phyloP scores from a whole-genome alignment of 2,797 vertebrate species.

The Margarornis squamiger region DNA sequence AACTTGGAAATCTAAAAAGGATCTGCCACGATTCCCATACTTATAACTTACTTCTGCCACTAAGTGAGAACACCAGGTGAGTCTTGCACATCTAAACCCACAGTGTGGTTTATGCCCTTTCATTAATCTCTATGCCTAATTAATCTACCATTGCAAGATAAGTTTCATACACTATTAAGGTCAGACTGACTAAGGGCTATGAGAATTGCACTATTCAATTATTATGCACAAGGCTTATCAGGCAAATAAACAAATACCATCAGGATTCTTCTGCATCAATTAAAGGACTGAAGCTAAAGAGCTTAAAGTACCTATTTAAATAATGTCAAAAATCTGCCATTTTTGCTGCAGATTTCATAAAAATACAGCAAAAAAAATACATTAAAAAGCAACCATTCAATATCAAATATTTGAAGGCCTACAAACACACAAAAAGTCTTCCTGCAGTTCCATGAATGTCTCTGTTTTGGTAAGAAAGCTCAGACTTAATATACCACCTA shows the following conservation, averaged over 20 bases:
- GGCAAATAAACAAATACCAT: not conserved
- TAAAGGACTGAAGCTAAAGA: not conserved
- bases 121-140: not conserved
- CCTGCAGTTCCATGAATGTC: not conserved
- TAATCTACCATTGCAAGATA: not conserved
- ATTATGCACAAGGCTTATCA: not conserved
- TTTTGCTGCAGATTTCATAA: not conserved
- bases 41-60: not conserved
- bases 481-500: slow-evolving; percentile 27
- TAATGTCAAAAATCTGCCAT: not conserved
- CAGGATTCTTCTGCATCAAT: not conserved
- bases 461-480: not conserved
- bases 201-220: not conserved
- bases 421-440: not conserved
- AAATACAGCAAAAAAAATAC: not conserved
- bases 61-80: not conserved
- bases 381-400: not conserved
- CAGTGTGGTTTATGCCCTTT: not conserved
- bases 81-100: not conserved
- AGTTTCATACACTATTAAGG: not conserved
- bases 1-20: not conserved
- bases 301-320: not conserved
- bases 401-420: not conserved
- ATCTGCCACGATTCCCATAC: not conserved
- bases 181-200: not conserved